These are phyloP conservation scores for Eristalinus aeneus DNA, from an alignment of 2,888 invertebrate genomes.

Conservation along the genomic window DNA sequence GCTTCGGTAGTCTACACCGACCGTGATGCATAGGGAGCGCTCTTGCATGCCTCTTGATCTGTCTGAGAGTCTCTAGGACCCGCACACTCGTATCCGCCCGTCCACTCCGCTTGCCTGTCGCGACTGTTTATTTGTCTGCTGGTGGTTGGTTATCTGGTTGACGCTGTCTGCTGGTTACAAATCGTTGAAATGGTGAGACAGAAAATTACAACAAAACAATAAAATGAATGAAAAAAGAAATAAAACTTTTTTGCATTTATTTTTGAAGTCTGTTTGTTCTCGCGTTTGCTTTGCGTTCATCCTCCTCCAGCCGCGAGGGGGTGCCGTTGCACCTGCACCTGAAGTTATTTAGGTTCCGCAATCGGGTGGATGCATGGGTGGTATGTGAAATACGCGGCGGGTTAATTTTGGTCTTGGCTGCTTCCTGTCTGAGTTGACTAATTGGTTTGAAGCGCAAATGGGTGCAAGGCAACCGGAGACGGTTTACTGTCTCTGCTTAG, in stretches of 20 bases:
- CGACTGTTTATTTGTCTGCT: constrained; percentile 57
- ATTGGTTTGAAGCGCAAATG: constrained; percentile 64
- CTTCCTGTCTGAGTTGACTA: constrained; percentile 37
- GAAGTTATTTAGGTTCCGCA: constrained; percentile 39
- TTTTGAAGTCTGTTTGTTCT: constrained; percentile 62
- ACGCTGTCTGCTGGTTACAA: constrained; percentile 58
- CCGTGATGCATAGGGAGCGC: constrained; percentile 26
- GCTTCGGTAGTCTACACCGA: constrained; percentile 52
- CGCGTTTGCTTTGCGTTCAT: constrained; percentile 36
- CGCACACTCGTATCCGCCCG: constrained; percentile 34
- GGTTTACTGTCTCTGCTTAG: constrained; percentile 10
- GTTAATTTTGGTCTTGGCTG: constrained; percentile 44
- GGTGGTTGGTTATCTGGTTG: constrained; percentile 61
- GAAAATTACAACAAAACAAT: background rate
- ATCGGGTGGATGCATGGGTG: constrained; percentile 31
- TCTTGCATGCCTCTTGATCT: constrained; percentile 66
- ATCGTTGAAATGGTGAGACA: constrained; percentile 44
- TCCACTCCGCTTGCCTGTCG: constrained; percentile 23
- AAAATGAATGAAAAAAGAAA: constrained; percentile 21
- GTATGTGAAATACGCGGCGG: constrained; percentile 44
- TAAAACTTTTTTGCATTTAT: constrained; percentile 66
- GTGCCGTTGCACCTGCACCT: constrained; percentile 18
- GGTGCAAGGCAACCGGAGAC: constrained; percentile 49
- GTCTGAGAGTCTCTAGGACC: constrained; percentile 57
- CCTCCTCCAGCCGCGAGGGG: background rate